Evolutionary conservation across 2,113 vertebrate species (phyloP).

Genomic region (Oncorhynchus kisutch): DNA sequence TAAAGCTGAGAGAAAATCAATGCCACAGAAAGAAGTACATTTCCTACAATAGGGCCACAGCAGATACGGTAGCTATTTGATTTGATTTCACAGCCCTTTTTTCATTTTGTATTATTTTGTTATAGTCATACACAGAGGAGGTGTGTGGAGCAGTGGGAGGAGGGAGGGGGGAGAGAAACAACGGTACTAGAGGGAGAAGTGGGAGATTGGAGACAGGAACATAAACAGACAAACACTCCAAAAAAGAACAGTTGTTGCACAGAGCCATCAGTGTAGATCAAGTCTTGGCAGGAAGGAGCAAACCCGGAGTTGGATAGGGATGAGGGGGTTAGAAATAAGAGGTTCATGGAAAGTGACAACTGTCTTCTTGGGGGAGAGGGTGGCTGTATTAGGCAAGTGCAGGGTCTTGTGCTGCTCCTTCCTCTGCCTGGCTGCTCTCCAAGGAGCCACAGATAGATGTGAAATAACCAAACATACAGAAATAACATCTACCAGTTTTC

Average conservation of each 20-base stretch:
- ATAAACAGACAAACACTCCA: constrained; percentile 49
- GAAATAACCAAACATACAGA: too few relatives aligned
- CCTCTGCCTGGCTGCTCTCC: too few relatives aligned
- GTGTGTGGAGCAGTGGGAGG: constrained; percentile 16
- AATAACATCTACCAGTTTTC: too few relatives aligned
- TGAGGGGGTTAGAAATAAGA: constrained; percentile 10
- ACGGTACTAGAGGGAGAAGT: not conserved
- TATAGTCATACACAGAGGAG: too few relatives aligned
- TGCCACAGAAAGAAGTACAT: too few relatives aligned
- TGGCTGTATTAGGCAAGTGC: not conserved
- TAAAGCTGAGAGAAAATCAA: too few relatives aligned
- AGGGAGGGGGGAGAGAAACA: not conserved
- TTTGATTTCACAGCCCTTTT: too few relatives aligned
- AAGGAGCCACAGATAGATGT: too few relatives aligned
- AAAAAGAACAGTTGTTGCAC: constrained; percentile 68
- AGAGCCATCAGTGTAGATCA: constrained; percentile 48
- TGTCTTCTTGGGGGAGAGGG: constrained; percentile 44
- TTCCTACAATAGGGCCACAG: too few relatives aligned
- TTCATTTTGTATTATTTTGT: too few relatives aligned
- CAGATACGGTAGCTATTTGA: not conserved
- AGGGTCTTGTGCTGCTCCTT: constrained; percentile 1
- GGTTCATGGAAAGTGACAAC: constrained; percentile 54
- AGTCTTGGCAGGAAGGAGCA: constrained; percentile 45
- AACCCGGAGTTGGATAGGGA: constrained; percentile 45
- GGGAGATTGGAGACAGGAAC: constrained; percentile 25